These are phyloP conservation scores for Hyaena hyaena DNA, from an alignment of 2,113 vertebrate genomes.

Conservation along the genomic window DNA sequence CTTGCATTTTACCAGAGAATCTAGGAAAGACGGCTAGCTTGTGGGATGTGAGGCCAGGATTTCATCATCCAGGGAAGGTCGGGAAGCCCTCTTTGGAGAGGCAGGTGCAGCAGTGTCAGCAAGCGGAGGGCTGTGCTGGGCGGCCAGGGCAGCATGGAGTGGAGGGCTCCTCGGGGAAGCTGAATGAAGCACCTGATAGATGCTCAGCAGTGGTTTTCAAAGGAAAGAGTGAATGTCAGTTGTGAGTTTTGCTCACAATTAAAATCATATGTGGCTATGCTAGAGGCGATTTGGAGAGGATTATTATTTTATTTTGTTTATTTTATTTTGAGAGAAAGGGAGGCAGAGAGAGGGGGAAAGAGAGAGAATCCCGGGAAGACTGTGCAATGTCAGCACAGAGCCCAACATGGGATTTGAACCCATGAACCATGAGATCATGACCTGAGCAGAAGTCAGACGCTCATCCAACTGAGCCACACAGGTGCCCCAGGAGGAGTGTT, in stretches of 20 bases:
- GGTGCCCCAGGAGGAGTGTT: background rate
- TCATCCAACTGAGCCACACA: too few species aligned
- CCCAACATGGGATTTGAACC: too few species aligned
- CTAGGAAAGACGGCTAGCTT: conserved; percentile 45
- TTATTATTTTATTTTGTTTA: background rate
- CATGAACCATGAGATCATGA: too few species aligned
- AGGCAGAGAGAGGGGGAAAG: too few species aligned
- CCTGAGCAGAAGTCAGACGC: too few species aligned
- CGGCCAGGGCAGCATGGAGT: background rate
- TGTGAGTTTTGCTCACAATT: background rate
- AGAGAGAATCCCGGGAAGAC: too few species aligned
- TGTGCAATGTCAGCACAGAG: too few species aligned
- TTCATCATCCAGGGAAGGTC: background rate
- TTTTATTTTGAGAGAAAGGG: too few species aligned
- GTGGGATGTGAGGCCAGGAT: background rate
- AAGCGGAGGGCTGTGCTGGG: background rate
- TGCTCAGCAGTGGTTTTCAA: background rate
- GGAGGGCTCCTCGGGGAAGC: background rate
- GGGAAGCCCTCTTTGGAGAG: background rate
- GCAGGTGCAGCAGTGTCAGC: background rate
- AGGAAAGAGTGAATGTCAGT: background rate
- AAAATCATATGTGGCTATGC: background rate
- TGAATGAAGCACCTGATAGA: background rate
- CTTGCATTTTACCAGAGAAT: conserved; percentile 69
- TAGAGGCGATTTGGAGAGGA: background rate